Evolutionary conservation across 1,140 invertebrate genomes (phyloP).

Genomic region (Drosophila parvula): DNA sequence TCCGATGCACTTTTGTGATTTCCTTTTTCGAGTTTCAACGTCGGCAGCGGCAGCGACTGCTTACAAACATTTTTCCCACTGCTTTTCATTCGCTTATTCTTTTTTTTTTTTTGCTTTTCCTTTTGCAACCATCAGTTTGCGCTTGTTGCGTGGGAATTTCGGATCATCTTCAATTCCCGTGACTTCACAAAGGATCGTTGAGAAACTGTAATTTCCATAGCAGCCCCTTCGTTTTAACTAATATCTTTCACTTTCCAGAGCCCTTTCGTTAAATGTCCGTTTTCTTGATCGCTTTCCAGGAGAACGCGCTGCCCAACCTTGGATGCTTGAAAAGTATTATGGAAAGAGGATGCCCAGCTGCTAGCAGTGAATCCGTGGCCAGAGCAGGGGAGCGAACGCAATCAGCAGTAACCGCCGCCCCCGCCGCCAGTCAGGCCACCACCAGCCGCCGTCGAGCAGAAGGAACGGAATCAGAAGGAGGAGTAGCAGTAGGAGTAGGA

Average conservation of each 20-base stretch:
- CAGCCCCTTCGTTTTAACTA: slow-evolving; percentile 2
- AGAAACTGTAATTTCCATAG: slow-evolving; percentile 2
- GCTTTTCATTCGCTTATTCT: slow-evolving; percentile 63
- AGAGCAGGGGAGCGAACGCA: slow-evolving; percentile 52
- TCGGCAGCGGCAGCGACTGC: slow-evolving; percentile 36
- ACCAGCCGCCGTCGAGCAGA: slow-evolving; percentile 52
- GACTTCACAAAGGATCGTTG: slow-evolving; percentile 36
- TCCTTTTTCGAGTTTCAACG: slow-evolving; percentile 72
- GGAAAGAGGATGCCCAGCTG: slow-evolving; percentile 75
- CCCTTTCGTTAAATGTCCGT: not conserved
- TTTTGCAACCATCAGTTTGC: slow-evolving; percentile 57
- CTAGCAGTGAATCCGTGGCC: slow-evolving; percentile 55
- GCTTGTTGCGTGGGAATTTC: slow-evolving; percentile 74
- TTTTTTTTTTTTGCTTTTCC: slow-evolving; percentile 39
- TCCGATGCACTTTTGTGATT: slow-evolving; percentile 79
- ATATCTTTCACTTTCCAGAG: not conserved
- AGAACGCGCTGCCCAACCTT: slow-evolving; percentile 34
- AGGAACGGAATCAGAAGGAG: slow-evolving; percentile 13
- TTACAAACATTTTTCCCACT: slow-evolving; percentile 71
- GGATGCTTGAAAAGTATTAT: slow-evolving; percentile 67
- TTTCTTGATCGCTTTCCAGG: slow-evolving; percentile 35
- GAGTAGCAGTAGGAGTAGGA: slow-evolving; percentile 4
- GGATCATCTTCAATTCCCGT: slow-evolving; percentile 48
- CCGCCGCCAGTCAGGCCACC: slow-evolving; percentile 43
- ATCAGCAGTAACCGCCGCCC: slow-evolving; percentile 33